A percentile compares a stretch with the other conserved stretches of the same genome.
phyloP scores from a whole-genome alignment of 2,113 vertebrate genomes.

The Fulmarus glacialis region DNA sequence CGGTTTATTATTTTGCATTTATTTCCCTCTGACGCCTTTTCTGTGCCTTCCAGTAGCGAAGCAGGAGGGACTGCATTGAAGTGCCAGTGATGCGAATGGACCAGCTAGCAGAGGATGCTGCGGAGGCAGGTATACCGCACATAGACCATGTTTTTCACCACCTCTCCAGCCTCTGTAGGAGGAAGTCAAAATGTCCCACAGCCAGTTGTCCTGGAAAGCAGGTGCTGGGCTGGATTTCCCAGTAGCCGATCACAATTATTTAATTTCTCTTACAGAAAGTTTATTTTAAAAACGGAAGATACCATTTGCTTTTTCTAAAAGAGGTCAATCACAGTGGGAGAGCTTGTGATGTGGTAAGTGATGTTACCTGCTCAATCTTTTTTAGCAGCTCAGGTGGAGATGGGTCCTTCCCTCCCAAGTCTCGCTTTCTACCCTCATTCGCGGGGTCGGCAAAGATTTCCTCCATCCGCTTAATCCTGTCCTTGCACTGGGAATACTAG shows the following conservation, averaged over 20 bases:
- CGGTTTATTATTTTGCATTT: not conserved
- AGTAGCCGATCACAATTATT: not conserved
- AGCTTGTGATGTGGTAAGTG: not conserved
- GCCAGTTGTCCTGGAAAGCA: not conserved
- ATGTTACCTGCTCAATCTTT: constrained; percentile 85
- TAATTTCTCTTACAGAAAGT: not conserved
- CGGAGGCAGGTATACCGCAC: not conserved
- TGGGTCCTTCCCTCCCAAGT: constrained; percentile 81
- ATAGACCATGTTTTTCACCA: not conserved
- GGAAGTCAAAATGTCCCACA: not conserved
- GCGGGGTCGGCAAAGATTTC: constrained; percentile 51
- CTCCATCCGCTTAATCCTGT: constrained; percentile 78
- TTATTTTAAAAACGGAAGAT: not conserved
- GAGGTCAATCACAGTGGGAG: not conserved
- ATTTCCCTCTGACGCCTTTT: not conserved
- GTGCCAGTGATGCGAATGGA: accelerated
- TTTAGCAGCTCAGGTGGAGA: constrained; percentile 78
- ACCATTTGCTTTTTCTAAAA: not conserved
- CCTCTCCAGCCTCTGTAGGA: not conserved
- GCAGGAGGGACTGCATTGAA: not conserved
- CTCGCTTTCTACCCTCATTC: constrained; percentile 56
- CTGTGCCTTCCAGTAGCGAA: not conserved
- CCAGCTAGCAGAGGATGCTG: no score
- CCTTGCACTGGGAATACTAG: constrained; percentile 86
- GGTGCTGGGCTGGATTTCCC: not conserved